These are phyloP conservation scores for Amphiprion clarkii DNA, from an alignment of 2,797 vertebrate species.

Conservation along the genomic window DNA sequence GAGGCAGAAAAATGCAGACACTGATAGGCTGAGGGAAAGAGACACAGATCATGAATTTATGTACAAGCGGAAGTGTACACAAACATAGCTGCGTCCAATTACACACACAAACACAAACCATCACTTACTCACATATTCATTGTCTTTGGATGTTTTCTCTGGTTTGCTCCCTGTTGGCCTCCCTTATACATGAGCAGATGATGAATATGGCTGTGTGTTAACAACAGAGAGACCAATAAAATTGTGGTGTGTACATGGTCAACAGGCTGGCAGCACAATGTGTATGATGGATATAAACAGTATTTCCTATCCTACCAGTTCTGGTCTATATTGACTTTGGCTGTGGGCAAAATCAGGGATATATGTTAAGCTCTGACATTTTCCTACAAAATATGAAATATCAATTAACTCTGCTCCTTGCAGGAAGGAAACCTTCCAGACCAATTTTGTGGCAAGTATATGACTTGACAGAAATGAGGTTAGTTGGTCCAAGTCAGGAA, in stretches of 20 bases:
- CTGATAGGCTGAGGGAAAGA: constrained; percentile 36
- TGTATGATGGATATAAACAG: not conserved
- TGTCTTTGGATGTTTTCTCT: constrained; percentile 29
- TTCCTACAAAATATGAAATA: no score
- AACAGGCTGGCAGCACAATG: constrained; percentile 12
- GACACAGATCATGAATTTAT: constrained; percentile 38
- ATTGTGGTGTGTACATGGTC: constrained; percentile 26
- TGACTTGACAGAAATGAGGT: no score
- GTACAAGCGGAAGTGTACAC: constrained; percentile 40
- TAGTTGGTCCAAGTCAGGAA: no score
- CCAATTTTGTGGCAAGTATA: no score
- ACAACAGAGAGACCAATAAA: constrained; percentile 20
- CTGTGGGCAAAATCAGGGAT: not conserved
- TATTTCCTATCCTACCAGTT: constrained; percentile 30
- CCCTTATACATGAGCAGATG: constrained; percentile 57
- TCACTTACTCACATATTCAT: constrained; percentile 39
- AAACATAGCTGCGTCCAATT: constrained; percentile 62
- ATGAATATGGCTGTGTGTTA: constrained; percentile 31
- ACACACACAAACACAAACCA: constrained; percentile 42
- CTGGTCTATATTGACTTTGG: no score
- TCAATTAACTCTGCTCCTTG: no score
- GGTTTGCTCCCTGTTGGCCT: constrained; percentile 28
- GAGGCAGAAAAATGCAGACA: constrained; percentile 46
- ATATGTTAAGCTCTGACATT: no score
- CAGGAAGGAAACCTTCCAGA: no score